Evolutionary conservation across 2,888 invertebrate genomes (phyloP).

Genomic region (Saturnia pavonia): DNA sequence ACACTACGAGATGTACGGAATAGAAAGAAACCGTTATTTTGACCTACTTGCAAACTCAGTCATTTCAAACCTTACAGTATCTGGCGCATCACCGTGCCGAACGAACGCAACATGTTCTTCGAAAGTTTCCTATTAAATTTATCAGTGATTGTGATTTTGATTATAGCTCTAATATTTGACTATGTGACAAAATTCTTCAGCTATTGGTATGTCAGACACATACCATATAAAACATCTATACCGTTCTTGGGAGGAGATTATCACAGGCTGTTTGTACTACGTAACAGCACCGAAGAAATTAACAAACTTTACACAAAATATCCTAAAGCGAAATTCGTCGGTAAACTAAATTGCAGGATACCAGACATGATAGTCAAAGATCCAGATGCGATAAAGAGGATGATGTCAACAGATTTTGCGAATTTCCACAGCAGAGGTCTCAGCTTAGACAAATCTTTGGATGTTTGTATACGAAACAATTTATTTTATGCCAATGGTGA

Average conservation of each 20-base stretch:
- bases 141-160: constrained; percentile 51
- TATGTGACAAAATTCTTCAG: constrained; percentile 76
- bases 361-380: constrained; percentile 74
- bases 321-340: constrained; percentile 64
- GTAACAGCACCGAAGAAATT: constrained; percentile 64
- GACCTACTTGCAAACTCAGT: constrained; percentile 53
- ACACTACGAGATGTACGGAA: constrained; percentile 19
- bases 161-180: constrained; percentile 65
- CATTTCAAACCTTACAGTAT: constrained; percentile 52
- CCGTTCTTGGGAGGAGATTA: constrained; percentile 73
- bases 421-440: constrained; percentile 77
- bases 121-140: constrained; percentile 72
- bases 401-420: constrained; percentile 73
- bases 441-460: constrained; percentile 76
- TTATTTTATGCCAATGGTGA: constrained; percentile 76
- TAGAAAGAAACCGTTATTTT: constrained; percentile 63
- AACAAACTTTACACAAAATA: constrained; percentile 56
- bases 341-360: constrained; percentile 68
- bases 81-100: constrained; percentile 48
- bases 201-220: constrained; percentile 74
- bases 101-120: constrained; percentile 75
- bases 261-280: constrained; percentile 60
- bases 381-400: constrained; percentile 67
- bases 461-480: constrained; percentile 80
- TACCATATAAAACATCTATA: constrained; percentile 62